Conservation (phyloP, 1,140 invertebrate genomes). For the Philopotamus ludificatus region DNA sequence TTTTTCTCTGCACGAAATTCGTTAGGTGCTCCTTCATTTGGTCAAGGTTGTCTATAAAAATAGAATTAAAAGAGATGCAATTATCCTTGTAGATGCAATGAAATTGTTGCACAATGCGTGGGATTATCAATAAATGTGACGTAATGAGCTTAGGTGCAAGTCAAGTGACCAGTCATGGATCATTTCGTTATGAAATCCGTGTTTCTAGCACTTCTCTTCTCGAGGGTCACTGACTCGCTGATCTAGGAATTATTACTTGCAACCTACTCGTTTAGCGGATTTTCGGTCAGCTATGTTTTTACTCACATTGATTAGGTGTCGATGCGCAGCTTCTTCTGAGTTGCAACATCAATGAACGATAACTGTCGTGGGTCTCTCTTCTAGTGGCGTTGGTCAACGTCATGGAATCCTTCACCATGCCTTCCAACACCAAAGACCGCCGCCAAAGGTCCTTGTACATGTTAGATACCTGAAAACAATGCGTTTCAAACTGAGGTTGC, state of each 20-base stretch:
- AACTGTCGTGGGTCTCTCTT: constrained; percentile 57
- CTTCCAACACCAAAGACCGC: constrained; percentile 52
- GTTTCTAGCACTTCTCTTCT: neutral
- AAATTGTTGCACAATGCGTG: neutral
- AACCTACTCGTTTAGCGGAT: too few relatives aligned
- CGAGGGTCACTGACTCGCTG: neutral
- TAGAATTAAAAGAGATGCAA: neutral
- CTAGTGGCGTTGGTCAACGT: constrained; percentile 56
- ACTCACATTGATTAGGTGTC: constrained; percentile 45
- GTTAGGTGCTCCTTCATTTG: constrained; percentile 32
- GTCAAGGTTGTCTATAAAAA: constrained; percentile 13
- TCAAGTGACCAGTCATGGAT: neutral
- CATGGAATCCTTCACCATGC: constrained; percentile 53
- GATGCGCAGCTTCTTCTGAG: constrained; percentile 45
- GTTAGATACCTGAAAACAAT: constrained; percentile 53
- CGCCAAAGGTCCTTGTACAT: constrained; percentile 60
- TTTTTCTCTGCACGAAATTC: constrained; percentile 37
- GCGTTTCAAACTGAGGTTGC: too few relatives aligned
- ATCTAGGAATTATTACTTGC: too few relatives aligned
- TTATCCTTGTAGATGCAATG: neutral
- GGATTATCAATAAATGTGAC: neutral
- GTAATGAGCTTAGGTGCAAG: neutral
- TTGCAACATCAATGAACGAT: constrained; percentile 51
- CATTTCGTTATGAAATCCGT: neutral
- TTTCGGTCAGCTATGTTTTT: too few relatives aligned